Percentiles rank a stretch among this genome's conserved stretches.
phyloP scores from a whole-genome alignment of 1,140 invertebrate species.

The Oncopeltus fasciatus region DNA sequence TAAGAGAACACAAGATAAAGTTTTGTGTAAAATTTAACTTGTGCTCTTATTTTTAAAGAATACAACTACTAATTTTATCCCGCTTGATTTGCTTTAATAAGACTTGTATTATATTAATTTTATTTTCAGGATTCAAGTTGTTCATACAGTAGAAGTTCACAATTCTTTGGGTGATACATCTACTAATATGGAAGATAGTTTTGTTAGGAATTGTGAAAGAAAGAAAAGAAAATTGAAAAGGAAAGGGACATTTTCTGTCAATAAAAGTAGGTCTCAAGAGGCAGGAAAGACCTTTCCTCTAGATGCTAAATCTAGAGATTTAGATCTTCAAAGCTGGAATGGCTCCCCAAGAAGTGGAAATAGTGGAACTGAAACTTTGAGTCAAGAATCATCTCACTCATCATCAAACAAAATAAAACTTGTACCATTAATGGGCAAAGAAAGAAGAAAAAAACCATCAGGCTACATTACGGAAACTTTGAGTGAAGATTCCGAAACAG shows the following conservation, averaged over 20 bases:
- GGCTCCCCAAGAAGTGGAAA: background rate
- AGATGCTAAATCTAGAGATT: background rate
- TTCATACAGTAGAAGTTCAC: background rate
- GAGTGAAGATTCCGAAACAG: background rate
- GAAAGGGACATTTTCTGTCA: background rate
- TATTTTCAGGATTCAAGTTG: background rate
- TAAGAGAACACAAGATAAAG: background rate
- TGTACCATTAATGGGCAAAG: background rate
- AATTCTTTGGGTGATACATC: background rate
- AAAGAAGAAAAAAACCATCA: conserved; percentile 2
- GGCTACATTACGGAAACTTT: background rate
- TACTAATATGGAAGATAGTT: background rate
- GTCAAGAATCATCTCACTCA: background rate
- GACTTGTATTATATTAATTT: background rate
- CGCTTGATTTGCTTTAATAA: background rate
- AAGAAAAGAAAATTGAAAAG: background rate
- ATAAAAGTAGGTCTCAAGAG: background rate
- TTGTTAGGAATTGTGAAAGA: background rate
- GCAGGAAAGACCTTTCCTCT: no score
- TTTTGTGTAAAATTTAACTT: background rate
- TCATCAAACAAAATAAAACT: conserved; percentile 4
- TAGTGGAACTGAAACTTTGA: conserved; percentile 3
- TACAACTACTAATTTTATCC: background rate
- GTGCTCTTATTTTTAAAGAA: background rate
- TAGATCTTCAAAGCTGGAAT: background rate